Evolutionary conservation across 53 echinoderm and acorn worm genomes (phyloP).

Genomic region (Apostichopus leukothele): DNA sequence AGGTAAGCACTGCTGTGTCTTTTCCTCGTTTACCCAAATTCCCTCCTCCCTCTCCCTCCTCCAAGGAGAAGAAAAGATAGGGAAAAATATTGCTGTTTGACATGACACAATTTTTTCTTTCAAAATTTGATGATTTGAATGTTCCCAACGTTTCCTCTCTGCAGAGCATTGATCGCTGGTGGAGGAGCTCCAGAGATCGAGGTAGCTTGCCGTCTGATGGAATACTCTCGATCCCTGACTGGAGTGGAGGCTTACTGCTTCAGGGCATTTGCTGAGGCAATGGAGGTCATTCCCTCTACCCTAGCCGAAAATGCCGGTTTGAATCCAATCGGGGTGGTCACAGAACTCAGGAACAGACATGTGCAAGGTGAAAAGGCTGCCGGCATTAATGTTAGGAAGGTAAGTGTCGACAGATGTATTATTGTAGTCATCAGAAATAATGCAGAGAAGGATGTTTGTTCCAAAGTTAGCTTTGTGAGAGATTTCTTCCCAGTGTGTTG

Average conservation of each 20-base stretch:
- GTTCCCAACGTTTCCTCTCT: too few species aligned
- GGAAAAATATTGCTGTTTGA: too few species aligned
- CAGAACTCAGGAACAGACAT: conserved; percentile 92
- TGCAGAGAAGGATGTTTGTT: too few species aligned
- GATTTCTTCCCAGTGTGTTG: too few species aligned
- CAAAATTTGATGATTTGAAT: too few species aligned
- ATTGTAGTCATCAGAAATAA: too few species aligned
- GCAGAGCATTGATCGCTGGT: conserved; percentile 84
- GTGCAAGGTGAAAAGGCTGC: conserved; percentile 91
- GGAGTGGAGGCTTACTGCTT: conserved; percentile 98
- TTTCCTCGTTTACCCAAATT: too few species aligned
- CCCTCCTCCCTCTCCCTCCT: too few species aligned
- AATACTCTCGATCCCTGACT: conserved; percentile 76
- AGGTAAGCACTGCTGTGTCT: conserved; percentile 30
- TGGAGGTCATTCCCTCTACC: conserved; percentile 91
- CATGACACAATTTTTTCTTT: too few species aligned
- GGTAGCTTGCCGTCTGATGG: conserved; percentile 75
- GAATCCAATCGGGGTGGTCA: conserved; percentile 90
- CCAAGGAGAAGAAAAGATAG: too few species aligned
- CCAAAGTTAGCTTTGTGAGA: too few species aligned
- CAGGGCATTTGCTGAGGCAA: conserved; percentile 91
- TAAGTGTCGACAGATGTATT: conserved; percentile 1
- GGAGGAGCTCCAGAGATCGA: conserved; percentile 95
- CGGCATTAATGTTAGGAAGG: conserved; percentile 97
- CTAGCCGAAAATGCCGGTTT: conserved; percentile 95